Conservation (phyloP, 2,113 vertebrate genomes). For the Neogale vison region DNA sequence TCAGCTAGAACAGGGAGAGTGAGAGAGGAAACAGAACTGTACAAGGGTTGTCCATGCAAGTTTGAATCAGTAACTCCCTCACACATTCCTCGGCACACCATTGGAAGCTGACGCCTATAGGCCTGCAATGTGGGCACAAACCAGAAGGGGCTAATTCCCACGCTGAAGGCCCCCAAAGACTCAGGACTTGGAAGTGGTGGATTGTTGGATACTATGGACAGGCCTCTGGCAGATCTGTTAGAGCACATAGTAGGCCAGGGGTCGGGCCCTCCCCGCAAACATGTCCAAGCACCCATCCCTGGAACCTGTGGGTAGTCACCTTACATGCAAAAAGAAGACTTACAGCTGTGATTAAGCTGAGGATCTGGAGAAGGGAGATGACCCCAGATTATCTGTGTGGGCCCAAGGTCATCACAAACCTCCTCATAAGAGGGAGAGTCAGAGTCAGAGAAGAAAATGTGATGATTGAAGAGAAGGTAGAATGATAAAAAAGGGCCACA, state of each 20-base stretch:
- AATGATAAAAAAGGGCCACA: background rate
- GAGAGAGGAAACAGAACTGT: background rate
- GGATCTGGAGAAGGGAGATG: background rate
- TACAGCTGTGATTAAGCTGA: background rate
- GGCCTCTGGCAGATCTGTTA: background rate
- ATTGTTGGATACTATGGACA: background rate
- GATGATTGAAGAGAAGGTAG: background rate
- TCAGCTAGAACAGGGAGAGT: background rate
- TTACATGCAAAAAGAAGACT: background rate
- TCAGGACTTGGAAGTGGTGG: background rate
- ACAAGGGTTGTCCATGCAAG: fast-evolving
- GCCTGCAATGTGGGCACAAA: background rate
- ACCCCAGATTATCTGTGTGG: background rate
- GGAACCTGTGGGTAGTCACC: background rate
- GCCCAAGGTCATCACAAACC: background rate
- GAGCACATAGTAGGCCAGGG: background rate
- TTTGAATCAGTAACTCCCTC: background rate
- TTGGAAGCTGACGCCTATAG: background rate
- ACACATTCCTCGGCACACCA: no score
- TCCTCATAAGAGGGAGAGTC: background rate
- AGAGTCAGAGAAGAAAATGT: background rate
- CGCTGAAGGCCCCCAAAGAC: background rate
- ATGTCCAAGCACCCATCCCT: background rate
- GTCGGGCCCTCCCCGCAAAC: background rate
- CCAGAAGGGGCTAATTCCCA: background rate